Percentiles rank a stretch among this genome's conserved stretches.
Evolutionary conservation across 1,140 invertebrate genomes (phyloP).

Genomic region (Patella vulgata): DNA sequence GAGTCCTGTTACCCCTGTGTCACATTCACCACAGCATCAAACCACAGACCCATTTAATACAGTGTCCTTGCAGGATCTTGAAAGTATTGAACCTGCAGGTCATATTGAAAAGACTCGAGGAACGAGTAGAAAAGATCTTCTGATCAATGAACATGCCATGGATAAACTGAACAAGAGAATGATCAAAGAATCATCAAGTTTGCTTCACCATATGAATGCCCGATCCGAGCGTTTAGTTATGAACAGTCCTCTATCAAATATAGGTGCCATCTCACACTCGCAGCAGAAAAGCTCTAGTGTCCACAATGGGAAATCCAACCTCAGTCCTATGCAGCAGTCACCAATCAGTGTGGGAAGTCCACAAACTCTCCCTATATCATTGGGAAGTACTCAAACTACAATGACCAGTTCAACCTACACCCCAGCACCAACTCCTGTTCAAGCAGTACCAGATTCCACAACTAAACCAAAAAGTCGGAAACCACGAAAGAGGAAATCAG

Average conservation of each 20-base stretch:
- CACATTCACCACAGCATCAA: constrained; percentile 32
- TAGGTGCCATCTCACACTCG: constrained; percentile 16
- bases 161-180: not conserved
- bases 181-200: not conserved
- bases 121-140: not conserved
- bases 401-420: constrained; percentile 43
- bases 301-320: constrained; percentile 24
- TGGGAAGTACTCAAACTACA: constrained; percentile 38
- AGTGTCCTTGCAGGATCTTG: constrained; percentile 46
- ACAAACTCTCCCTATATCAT: constrained; percentile 33
- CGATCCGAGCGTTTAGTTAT: constrained; percentile 17
- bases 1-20: constrained; percentile 49
- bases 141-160: not conserved
- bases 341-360: constrained; percentile 29
- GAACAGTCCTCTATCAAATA: constrained; percentile 16
- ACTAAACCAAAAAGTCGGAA: constrained; percentile 56
- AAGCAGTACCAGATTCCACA: constrained; percentile 61
- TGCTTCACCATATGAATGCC: constrained; percentile 8
- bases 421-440: constrained; percentile 44
- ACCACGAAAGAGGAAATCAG: constrained; percentile 20
- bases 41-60: constrained; percentile 28
- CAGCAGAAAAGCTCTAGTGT: constrained; percentile 19
- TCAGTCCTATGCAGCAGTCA: constrained; percentile 48
- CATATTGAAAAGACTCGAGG: constrained; percentile 9
- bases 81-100: constrained; percentile 28